Percentiles rank a stretch among this genome's conserved stretches.
phyloP scores from a whole-genome alignment of 1,140 invertebrate species.

The Aphidius gifuensis region DNA sequence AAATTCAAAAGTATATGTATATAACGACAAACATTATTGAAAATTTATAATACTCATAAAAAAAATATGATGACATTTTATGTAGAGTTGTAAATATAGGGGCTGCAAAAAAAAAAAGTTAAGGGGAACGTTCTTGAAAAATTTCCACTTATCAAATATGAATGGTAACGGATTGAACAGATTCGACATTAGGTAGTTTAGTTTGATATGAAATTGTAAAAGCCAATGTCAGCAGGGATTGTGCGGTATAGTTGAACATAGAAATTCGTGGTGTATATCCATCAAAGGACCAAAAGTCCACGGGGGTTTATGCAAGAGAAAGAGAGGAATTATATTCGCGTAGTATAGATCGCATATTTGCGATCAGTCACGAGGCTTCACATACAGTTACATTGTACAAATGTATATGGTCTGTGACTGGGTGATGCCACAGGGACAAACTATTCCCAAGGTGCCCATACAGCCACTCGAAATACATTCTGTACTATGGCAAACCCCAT shows the following conservation, averaged over 20 bases:
- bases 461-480: constrained; percentile 37
- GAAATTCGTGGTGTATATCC: neutral
- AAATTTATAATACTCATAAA: too few species aligned
- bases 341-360: constrained; percentile 30
- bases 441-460: constrained; percentile 38
- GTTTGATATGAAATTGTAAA: constrained; percentile 1
- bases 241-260: neutral
- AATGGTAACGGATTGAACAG: constrained; percentile 12
- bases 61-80: too few species aligned
- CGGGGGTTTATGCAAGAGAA: constrained; percentile 10
- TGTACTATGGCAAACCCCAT: constrained; percentile 6
- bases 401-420: too few species aligned
- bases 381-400: neutral
- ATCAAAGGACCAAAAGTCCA: constrained; percentile 10
- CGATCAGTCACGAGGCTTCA: constrained; percentile 31
- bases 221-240: neutral
- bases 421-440: constrained; percentile 8
- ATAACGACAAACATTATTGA: too few species aligned
- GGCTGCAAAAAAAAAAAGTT: too few species aligned
- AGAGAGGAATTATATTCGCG: neutral
- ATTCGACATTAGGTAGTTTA: constrained; percentile 1
- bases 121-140: neutral
- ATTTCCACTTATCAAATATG: constrained; percentile 16
- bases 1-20: too few species aligned
- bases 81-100: too few species aligned